phyloP scores from a whole-genome alignment of 1,140 invertebrate species.

The Drosophila navojoa region DNA sequence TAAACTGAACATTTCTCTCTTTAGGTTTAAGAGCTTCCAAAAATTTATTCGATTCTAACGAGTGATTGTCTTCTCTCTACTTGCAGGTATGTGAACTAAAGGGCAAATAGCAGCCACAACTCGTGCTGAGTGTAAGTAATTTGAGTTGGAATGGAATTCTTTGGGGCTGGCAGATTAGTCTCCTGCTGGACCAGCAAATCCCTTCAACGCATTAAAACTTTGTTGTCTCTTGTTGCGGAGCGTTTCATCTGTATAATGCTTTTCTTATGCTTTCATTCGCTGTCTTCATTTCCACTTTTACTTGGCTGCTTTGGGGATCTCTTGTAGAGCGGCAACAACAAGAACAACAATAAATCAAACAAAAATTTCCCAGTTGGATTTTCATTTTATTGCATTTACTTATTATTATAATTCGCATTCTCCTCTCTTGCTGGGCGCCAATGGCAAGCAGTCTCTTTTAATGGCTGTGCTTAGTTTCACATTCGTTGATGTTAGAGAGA shows the following conservation, averaged over 20 bases:
- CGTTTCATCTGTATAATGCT: slow-evolving; percentile 73
- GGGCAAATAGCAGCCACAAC: slow-evolving; percentile 1
- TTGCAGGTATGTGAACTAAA: slow-evolving; percentile 37
- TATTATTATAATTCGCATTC: slow-evolving; percentile 57
- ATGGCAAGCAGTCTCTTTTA: slow-evolving; percentile 47
- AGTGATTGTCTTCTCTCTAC: slow-evolving; percentile 23
- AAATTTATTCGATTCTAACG: background rate
- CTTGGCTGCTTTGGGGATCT: slow-evolving; percentile 15
- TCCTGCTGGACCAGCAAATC: slow-evolving; percentile 45
- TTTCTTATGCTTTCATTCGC: slow-evolving; percentile 47
- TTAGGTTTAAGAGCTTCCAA: slow-evolving; percentile 22
- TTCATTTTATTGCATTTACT: slow-evolving; percentile 82
- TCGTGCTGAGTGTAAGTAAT: slow-evolving; percentile 18
- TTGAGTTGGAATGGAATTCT: background rate
- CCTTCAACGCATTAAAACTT: slow-evolving; percentile 66
- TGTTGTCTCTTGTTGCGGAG: slow-evolving; percentile 28
- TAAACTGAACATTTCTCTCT: slow-evolving; percentile 1
- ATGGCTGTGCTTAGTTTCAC: slow-evolving; percentile 58
- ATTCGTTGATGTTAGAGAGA: background rate
- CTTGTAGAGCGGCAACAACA: slow-evolving; percentile 22
- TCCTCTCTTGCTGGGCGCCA: slow-evolving; percentile 20
- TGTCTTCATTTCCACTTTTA: slow-evolving; percentile 25
- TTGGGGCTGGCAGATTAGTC: slow-evolving; percentile 16
- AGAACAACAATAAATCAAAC: slow-evolving; percentile 70
- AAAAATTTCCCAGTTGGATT: slow-evolving; percentile 78